Percentiles rank a stretch among this genome's conserved stretches.
Evolutionary conservation across 2,113 vertebrate genomes (phyloP).

Genomic region (Otolemur garnettii): DNA sequence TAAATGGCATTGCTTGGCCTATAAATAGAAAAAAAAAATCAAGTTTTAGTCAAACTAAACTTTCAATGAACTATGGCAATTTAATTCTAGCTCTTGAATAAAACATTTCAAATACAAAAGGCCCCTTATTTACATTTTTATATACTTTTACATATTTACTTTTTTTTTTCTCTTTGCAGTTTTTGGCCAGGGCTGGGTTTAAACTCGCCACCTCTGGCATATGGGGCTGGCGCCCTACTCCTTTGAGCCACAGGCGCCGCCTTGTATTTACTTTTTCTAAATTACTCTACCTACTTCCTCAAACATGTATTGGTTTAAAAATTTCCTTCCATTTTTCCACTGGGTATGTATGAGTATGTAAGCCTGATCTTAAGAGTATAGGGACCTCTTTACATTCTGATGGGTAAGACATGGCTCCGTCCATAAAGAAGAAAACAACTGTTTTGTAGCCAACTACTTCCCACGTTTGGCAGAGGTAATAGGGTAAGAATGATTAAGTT

Average conservation of each 20-base stretch:
- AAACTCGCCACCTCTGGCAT: no score
- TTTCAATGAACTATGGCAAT: neutral
- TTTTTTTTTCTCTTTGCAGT: neutral
- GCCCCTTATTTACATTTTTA: neutral
- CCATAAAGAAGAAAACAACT: neutral
- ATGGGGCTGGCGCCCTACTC: no score
- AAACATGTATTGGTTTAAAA: constrained; percentile 16
- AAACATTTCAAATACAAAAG: constrained; percentile 33
- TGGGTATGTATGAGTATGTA: neutral
- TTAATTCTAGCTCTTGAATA: constrained; percentile 46
- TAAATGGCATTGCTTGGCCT: neutral
- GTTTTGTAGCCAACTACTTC: neutral
- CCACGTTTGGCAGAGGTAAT: neutral
- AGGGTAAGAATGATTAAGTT: neutral
- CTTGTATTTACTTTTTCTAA: constrained; percentile 35
- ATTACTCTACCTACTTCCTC: neutral
- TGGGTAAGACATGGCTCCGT: neutral
- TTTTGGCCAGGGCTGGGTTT: no score
- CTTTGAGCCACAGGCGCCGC: no score
- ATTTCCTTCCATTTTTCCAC: neutral
- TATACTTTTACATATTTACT: neutral
- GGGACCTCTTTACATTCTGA: neutral
- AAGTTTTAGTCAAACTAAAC: constrained; percentile 40
- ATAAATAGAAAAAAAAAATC: constrained; percentile 65
- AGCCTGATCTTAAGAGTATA: neutral